These are phyloP conservation scores for Epinephelus malabaricus DNA, from an alignment of 2,797 vertebrate genomes.

Conservation along the genomic window DNA sequence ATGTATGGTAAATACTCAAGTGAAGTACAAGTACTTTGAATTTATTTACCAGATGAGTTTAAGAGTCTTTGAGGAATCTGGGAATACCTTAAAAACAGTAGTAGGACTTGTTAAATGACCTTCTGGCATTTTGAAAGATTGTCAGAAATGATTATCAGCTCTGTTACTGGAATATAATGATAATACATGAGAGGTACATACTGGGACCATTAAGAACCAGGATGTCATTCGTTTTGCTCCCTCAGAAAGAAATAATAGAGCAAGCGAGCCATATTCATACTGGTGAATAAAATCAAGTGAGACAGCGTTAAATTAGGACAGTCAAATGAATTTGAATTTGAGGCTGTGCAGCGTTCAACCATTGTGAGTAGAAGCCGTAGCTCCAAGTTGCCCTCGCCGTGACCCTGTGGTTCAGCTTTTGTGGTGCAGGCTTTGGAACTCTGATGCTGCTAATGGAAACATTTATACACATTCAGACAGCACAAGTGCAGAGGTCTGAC, in stretches of 20 bases:
- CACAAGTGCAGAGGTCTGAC: slow-evolving; percentile 25
- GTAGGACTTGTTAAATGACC: neutral
- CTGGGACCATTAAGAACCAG: neutral
- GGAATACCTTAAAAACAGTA: neutral
- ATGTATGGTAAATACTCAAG: no score
- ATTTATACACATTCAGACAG: slow-evolving; percentile 28
- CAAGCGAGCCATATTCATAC: neutral
- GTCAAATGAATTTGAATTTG: slow-evolving; percentile 19
- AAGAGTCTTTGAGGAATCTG: neutral
- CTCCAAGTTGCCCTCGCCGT: slow-evolving; percentile 29
- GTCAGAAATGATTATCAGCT: neutral
- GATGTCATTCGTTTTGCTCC: neutral
- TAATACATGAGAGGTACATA: neutral
- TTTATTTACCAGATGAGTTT: neutral
- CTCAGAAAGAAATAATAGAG: neutral
- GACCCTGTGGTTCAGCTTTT: slow-evolving; percentile 43
- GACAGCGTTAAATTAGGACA: slow-evolving; percentile 21
- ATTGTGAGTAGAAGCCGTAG: slow-evolving; percentile 9
- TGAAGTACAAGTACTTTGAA: no score
- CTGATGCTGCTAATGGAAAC: slow-evolving; percentile 49
- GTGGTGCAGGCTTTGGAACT: slow-evolving; percentile 26
- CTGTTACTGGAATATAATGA: neutral
- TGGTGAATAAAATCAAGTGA: neutral
- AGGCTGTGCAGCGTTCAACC: slow-evolving; percentile 5
- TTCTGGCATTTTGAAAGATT: neutral